phyloP scores from a whole-genome alignment of 2,113 vertebrate species.

The Festucalex cinctus region DNA sequence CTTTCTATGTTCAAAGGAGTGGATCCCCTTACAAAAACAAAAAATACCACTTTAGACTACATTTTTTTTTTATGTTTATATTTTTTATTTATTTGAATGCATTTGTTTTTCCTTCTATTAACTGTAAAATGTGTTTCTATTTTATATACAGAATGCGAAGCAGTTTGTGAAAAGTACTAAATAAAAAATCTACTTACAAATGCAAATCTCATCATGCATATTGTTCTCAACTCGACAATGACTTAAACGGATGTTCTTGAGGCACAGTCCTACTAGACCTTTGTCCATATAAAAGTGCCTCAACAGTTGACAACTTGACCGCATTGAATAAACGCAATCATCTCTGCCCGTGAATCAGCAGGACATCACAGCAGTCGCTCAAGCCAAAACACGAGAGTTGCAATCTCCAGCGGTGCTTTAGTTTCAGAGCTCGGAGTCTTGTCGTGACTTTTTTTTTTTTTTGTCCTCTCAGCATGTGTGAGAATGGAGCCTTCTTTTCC shows the following conservation, averaged over 20 bases:
- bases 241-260: background rate
- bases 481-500: background rate
- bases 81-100: no score
- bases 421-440: background rate
- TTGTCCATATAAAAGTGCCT: background rate
- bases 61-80: no score
- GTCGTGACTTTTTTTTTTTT: background rate
- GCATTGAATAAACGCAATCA: slow-evolving; percentile 1
- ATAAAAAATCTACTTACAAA: background rate
- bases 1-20: background rate
- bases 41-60: no score
- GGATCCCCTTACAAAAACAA: background rate
- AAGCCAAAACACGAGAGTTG: background rate
- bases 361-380: background rate
- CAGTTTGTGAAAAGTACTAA: no score
- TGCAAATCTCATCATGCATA: no score
- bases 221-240: background rate
- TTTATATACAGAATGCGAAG: no score
- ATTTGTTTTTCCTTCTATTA: background rate
- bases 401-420: background rate
- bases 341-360: background rate
- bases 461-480: slow-evolving; percentile 2
- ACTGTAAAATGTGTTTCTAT: no score
- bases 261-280: background rate
- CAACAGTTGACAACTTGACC: background rate